Evolutionary conservation across 2,797 vertebrate genomes (phyloP).

Genomic region (Spatula clypeata): DNA sequence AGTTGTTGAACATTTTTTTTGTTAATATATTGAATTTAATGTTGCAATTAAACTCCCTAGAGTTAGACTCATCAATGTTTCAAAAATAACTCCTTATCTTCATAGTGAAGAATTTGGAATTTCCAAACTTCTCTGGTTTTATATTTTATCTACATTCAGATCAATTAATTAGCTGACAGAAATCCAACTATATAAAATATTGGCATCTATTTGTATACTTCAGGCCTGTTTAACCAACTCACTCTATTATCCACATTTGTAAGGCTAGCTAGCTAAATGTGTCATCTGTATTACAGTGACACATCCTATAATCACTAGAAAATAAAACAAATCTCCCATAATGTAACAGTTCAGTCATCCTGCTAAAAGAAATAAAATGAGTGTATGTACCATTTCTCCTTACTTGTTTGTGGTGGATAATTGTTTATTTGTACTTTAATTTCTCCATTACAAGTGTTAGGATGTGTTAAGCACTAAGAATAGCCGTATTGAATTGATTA

Average conservation of each 20-base stretch:
- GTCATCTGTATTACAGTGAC: slow-evolving; percentile 30
- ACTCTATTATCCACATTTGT: slow-evolving; percentile 18
- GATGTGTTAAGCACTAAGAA: neutral
- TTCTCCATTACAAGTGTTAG: neutral
- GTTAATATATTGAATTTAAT: neutral
- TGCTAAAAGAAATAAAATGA: neutral
- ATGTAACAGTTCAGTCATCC: neutral
- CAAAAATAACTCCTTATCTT: neutral
- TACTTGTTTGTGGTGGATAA: neutral
- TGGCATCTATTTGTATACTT: slow-evolving; percentile 31
- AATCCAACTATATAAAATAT: neutral
- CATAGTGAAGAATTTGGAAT: neutral
- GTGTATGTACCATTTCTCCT: neutral
- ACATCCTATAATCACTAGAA: slow-evolving; percentile 10
- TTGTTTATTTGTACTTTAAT: slow-evolving; percentile 8
- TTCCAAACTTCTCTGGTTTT: neutral
- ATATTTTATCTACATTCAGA: neutral
- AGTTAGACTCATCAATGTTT: neutral
- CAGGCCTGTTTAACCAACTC: neutral
- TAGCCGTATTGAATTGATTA: neutral
- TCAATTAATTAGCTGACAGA: slow-evolving; percentile 16
- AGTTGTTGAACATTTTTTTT: neutral
- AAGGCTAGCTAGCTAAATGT: slow-evolving; percentile 15
- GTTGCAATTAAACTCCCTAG: neutral
- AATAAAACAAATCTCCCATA: slow-evolving; percentile 45